Evolutionary conservation across 2,113 vertebrate genomes (phyloP).

Genomic region (Cyphomyrus discorhynchus): DNA sequence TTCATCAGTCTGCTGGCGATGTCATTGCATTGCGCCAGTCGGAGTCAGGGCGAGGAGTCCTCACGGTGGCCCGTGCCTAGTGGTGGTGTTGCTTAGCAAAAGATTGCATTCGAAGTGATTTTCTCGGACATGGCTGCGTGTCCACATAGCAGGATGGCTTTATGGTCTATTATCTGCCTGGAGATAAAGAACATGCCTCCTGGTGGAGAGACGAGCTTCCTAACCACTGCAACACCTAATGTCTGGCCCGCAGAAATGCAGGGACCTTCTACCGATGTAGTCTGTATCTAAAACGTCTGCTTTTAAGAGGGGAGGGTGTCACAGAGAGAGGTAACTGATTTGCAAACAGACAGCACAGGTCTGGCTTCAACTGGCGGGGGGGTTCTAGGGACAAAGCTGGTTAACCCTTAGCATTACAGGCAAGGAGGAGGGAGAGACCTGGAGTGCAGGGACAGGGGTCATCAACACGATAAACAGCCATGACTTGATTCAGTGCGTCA

Average conservation of each 20-base stretch:
- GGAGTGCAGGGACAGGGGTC: neutral
- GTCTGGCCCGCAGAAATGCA: neutral
- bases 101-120: neutral
- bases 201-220: neutral
- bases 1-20: conserved; percentile 10
- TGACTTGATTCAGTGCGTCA: neutral
- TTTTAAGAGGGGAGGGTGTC: neutral
- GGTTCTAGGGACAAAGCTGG: neutral
- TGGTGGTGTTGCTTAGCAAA: neutral
- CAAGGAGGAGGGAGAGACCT: neutral
- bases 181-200: neutral
- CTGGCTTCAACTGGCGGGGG: neutral
- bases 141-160: neutral
- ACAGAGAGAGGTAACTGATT: neutral
- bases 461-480: neutral
- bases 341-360: neutral
- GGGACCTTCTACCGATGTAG: neutral
- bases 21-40: conserved; percentile 3
- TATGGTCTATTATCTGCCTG: neutral
- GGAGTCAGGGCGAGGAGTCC: neutral
- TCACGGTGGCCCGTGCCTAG: neutral
- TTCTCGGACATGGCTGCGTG: neutral
- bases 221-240: neutral
- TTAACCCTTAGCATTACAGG: neutral
- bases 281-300: neutral